Base-by-base conservation (phyloP, 2,888 invertebrate species). In the Dorcus parallelipipedus region DNA sequence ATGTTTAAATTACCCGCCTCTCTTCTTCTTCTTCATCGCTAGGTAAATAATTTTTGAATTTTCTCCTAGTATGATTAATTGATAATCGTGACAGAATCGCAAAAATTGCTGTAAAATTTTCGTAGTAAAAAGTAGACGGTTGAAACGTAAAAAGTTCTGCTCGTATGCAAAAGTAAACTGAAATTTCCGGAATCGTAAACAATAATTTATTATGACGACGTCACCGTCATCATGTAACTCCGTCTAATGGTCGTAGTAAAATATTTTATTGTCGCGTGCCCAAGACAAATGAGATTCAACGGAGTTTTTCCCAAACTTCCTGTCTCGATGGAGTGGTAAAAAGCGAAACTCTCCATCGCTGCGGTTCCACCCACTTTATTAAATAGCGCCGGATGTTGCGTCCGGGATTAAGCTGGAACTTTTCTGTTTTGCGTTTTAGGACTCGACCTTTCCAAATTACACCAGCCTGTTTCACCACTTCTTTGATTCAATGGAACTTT, bases 241-340 rank as follows among this genome's bases (percentile, higher is more conserved):
- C 45, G 20, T 8, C 64, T 68, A 69, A 69, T 68, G 67, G 65
- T 64, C 55, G 64, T 60, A 67, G 67, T 68, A 69, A 67, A 68
- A 67, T 68, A 68, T 70, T 70, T 69, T 69, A 70, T 70, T 70
- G 68, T 70, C 67, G 66, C 67, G 65, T 64, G 67, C 64, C 63
- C 64, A 63, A 68, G 66, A 69, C 69, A 69, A 69, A 69, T 69
- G 67, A 69, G 67, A 69, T 65, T 68, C 64, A 64, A 59, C 56
- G 62, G 64, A 59, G 61, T 67, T 67, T 69, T 67, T 67, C 64
- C 59, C 63, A 60, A 66, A 67, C 64, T 69, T 69, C 67, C 67
- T 69, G 65, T 67, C 69, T 68, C 68, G 52, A 57, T 56, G 67
- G 68, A 64, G 67, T 67, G 67, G 67, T 68, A 69, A 67, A 67